These are phyloP conservation scores for Epinephelus malabaricus DNA, from an alignment of 2,797 vertebrate genomes.

Conservation along the genomic window DNA sequence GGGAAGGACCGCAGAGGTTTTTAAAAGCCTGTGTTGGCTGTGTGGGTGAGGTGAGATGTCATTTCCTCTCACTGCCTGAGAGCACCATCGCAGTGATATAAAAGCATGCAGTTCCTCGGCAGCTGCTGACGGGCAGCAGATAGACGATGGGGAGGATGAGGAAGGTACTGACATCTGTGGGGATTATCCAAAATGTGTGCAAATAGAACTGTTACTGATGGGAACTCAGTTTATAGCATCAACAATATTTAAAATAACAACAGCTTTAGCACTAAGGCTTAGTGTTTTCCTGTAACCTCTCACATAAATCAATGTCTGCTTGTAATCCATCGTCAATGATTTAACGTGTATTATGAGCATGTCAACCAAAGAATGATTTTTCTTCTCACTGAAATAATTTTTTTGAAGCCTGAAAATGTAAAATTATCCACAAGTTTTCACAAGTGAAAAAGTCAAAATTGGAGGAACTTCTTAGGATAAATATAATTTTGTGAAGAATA, in stretches of 20 bases:
- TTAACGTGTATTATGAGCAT: neutral
- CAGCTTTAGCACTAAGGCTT: neutral
- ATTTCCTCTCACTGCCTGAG: slow-evolving; percentile 65
- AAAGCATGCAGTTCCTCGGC: slow-evolving; percentile 45
- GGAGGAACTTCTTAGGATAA: neutral
- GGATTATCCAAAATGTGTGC: neutral
- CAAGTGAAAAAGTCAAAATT: neutral
- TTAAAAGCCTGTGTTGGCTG: slow-evolving; percentile 74
- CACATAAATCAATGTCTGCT: neutral
- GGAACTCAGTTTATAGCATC: neutral
- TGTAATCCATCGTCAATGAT: neutral
- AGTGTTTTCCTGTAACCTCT: neutral
- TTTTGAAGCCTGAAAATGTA: neutral
- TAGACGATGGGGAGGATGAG: slow-evolving; percentile 23
- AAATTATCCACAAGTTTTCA: too few species aligned
- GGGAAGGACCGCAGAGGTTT: slow-evolving; percentile 56
- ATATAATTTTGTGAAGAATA: neutral
- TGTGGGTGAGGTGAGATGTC: slow-evolving; percentile 73
- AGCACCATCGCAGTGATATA: slow-evolving; percentile 64
- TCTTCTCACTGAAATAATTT: too few species aligned
- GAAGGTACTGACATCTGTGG: slow-evolving; percentile 3
- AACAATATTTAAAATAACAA: neutral
- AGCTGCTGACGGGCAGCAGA: slow-evolving; percentile 41
- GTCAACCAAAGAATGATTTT: neutral
- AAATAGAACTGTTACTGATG: neutral